Evolutionary conservation across 2,888 invertebrate species (phyloP).

Genomic region (Drymonia ruficornis): DNA sequence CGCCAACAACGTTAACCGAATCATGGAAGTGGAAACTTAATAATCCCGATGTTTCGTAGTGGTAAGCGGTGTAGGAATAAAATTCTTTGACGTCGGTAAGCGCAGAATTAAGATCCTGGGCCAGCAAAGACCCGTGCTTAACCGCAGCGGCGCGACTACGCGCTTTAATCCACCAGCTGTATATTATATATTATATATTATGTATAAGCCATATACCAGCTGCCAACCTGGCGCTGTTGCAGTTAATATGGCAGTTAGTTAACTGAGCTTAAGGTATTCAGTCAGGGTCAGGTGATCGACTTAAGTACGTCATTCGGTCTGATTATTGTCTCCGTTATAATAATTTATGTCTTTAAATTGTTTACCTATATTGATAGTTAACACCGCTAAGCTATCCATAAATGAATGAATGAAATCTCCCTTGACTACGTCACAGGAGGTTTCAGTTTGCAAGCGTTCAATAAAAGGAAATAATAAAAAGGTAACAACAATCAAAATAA

Average conservation of each 20-base stretch:
- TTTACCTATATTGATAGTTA: no score
- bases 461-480: no score
- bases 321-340: no score
- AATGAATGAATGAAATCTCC: no score
- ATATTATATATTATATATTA: conserved; percentile 11
- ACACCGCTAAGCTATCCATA: no score
- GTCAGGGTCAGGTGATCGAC: conserved; percentile 27
- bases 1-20: conserved; percentile 13
- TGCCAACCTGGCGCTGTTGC: conserved; percentile 13
- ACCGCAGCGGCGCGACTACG: conserved; percentile 11
- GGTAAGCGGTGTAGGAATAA: conserved; percentile 9
- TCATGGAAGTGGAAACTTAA: conserved; percentile 22
- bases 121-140: conserved; percentile 21
- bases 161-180: conserved; percentile 12
- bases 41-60: conserved; percentile 20
- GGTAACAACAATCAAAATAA: no score
- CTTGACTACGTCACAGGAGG: no score
- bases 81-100: conserved; percentile 20
- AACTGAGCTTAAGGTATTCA: conserved; percentile 33
- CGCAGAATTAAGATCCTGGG: conserved; percentile 21
- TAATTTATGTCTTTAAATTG: no score
- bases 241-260: conserved; percentile 26
- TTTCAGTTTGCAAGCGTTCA: no score
- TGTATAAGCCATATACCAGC: conserved; percentile 14
- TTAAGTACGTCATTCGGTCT: not conserved